Evolutionary conservation across 2,113 vertebrate genomes (phyloP), one percentile per base, ranked within the genome.

Genomic region (Hippoglossus stenolepis): DNA sequence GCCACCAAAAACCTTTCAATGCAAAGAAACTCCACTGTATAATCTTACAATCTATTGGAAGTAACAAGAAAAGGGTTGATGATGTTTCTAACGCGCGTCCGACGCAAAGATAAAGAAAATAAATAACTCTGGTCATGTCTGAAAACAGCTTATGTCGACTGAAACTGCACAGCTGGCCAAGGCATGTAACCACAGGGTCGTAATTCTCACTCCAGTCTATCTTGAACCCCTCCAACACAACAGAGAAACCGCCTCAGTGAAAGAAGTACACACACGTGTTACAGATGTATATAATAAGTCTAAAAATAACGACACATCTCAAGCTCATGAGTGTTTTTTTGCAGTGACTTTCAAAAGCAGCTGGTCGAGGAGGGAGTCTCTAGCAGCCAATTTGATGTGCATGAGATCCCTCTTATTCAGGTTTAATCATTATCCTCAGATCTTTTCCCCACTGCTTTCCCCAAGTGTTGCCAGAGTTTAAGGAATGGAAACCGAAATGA

Each of bases 381-480:
- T 2, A 59, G 49, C 51, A 64, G 12, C 57, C 20, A 35, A 68
- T 75, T 35, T 21, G 35, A 80, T 72, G 49, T 43, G 63, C 53
- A 58, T 45, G 23, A 78, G 24, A 67, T 72, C 47, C 24, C 62
- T 43, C 21, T 64, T 47, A 35, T 59, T 53, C 51, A 54, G 24
- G 17, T 80, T 69, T 60, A 80, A 73, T 73, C n/a, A 61, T 31
- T 60, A 61, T 45, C 51, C 9, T 65, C 28, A 76, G 59, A 73
- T 69, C 59, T 73, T 51, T 51, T 15, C 63, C 63, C 63, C 40
- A 60, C 28, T 72, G 51, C n/a, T 73, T 80, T 54, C 28, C 43
- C 24, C 65, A n/a, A 56, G 61, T 67, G 70, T 71, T 78, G 53
- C 23, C 24, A 38, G 28, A 68, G 28, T 80, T 75, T 73, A 53